Percentiles rank a stretch among this genome's conserved stretches.
phyloP scores from a whole-genome alignment of 92 coral and sea anemone species.

The Plumapathes pennacea region DNA sequence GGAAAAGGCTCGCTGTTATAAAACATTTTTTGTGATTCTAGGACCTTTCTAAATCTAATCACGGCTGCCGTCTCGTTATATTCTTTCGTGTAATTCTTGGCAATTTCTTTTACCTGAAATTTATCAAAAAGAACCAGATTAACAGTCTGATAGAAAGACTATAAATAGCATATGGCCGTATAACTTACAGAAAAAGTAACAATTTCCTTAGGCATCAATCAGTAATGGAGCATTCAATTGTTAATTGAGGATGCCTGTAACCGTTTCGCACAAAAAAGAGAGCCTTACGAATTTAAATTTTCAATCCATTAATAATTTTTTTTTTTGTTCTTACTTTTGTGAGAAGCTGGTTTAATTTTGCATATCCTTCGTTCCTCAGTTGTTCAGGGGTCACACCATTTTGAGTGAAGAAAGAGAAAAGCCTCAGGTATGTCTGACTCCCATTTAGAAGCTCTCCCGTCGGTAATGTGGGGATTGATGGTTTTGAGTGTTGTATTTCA shows the following conservation, averaged over 20 bases:
- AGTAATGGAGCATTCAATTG: no score
- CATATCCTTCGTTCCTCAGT: constrained; percentile 36
- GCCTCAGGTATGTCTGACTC: constrained; percentile 25
- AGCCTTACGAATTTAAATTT: no score
- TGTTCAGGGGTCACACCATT: constrained; percentile 45
- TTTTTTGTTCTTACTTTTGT: constrained; percentile 1
- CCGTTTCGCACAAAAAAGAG: no score
- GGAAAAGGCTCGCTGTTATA: constrained; percentile 65
- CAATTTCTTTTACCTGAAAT: constrained; percentile 67
- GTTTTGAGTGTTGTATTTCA: constrained; percentile 26
- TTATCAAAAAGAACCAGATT: no score
- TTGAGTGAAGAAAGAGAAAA: constrained; percentile 60
- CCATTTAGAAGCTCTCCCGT: constrained; percentile 66
- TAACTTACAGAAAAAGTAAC: no score
- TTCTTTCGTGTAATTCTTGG: constrained; percentile 53
- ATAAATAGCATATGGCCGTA: no score
- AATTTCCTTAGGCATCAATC: no score
- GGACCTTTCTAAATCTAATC: constrained; percentile 18
- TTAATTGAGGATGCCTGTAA: no score
- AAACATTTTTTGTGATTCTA: constrained; percentile 25
- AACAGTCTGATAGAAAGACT: no score
- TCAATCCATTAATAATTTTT: no score
- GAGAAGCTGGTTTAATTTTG: constrained; percentile 41
- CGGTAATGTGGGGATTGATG: constrained; percentile 57
- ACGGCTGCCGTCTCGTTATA: constrained; percentile 49